phyloP scores from a whole-genome alignment of 2,113 vertebrate genomes.

The Chrysochloris asiatica region DNA sequence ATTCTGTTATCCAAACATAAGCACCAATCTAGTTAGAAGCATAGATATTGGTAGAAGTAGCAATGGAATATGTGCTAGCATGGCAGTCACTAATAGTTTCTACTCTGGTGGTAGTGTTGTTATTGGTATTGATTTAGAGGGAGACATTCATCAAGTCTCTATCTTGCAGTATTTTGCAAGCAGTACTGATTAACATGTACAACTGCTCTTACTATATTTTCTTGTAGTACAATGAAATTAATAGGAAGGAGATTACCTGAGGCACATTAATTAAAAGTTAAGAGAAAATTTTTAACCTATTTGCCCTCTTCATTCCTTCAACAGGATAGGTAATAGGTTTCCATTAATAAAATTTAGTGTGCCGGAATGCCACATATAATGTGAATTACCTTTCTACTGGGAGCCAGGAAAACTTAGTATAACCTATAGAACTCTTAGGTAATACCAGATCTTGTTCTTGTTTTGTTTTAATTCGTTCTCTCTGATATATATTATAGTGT shows the following conservation, averaged over 20 bases:
- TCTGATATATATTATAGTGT: neutral
- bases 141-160: neutral
- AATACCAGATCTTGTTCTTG: neutral
- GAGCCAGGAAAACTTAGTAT: neutral
- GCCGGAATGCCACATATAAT: neutral
- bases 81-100: neutral
- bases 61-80: neutral
- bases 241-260: constrained; percentile 57
- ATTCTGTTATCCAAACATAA: constrained; percentile 28
- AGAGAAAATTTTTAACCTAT: constrained; percentile 66
- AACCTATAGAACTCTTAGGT: neutral
- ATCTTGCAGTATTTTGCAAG: constrained; percentile 41
- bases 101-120: neutral
- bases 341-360: constrained; percentile 54
- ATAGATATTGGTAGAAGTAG: neutral
- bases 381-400: constrained; percentile 42
- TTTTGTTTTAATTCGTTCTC: neutral
- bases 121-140: constrained; percentile 38
- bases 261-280: constrained; percentile 71
- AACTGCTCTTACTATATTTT: constrained; percentile 39
- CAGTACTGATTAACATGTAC: constrained; percentile 16
- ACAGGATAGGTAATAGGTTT: constrained; percentile 53
- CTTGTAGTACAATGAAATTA: constrained; percentile 56
- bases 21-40: constrained; percentile 11
- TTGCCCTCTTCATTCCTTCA: constrained; percentile 60